phyloP scores from a whole-genome alignment of 1,140 invertebrate species.

The Sycobia sp. region DNA sequence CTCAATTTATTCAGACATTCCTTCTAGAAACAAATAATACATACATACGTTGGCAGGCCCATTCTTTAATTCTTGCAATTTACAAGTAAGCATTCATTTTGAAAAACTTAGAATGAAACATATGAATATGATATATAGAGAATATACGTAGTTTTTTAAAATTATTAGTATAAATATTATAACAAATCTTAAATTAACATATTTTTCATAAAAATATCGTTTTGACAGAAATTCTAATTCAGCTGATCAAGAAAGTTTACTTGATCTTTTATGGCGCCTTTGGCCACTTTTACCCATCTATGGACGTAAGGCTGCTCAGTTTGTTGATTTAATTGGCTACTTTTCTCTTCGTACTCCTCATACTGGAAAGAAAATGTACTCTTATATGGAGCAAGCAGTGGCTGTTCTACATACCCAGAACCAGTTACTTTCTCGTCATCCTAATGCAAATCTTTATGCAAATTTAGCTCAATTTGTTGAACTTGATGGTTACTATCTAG shows the following conservation, averaged over 20 bases:
- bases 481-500: slow-evolving; percentile 94
- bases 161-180: not conserved
- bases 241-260: slow-evolving; percentile 76
- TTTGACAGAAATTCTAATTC: slow-evolving; percentile 73
- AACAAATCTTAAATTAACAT: slow-evolving; percentile 4
- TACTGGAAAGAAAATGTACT: slow-evolving; percentile 68
- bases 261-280: slow-evolving; percentile 86
- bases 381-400: slow-evolving; percentile 86
- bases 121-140: not conserved
- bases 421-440: slow-evolving; percentile 84
- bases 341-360: slow-evolving; percentile 82
- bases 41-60: slow-evolving; percentile 93
- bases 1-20: slow-evolving; percentile 87
- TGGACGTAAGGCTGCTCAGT: slow-evolving; percentile 92
- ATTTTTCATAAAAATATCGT: slow-evolving; percentile 4
- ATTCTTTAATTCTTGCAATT: slow-evolving; percentile 83
- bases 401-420: slow-evolving; percentile 86
- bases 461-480: slow-evolving; percentile 90
- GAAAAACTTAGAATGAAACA: not conserved
- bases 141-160: not conserved
- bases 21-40: slow-evolving; percentile 92
- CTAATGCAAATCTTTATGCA: slow-evolving; percentile 92
- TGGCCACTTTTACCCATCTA: slow-evolving; percentile 91
- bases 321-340: slow-evolving; percentile 94
- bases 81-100: slow-evolving; percentile 70